phyloP scores from a whole-genome alignment of 2,888 invertebrate genomes.

The Acronicta alni region DNA sequence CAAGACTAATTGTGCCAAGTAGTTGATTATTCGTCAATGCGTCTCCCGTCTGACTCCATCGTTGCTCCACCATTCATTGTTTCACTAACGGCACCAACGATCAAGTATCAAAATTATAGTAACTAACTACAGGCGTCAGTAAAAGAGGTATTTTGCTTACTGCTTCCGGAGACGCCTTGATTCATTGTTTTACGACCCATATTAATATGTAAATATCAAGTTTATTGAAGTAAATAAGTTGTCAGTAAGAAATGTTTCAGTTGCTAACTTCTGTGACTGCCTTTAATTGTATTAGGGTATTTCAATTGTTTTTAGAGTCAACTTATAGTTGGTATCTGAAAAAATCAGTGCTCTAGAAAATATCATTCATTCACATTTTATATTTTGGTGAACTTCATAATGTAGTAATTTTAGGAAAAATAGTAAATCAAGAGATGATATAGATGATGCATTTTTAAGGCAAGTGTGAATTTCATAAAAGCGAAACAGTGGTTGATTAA shows the following conservation, averaged over 20 bases:
- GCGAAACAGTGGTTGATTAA: too few species aligned
- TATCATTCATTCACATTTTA: too few species aligned
- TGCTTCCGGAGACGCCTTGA: conserved; percentile 53
- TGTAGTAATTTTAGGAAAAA: too few species aligned
- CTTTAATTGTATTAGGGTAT: too few species aligned
- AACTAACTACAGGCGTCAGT: conserved; percentile 24
- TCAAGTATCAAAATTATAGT: conserved; percentile 62
- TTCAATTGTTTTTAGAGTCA: too few species aligned
- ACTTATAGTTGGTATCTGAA: too few species aligned
- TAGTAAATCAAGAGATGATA: too few species aligned
- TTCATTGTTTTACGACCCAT: conserved; percentile 70
- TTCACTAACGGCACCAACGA: conserved; percentile 24
- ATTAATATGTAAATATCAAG: conserved; percentile 34
- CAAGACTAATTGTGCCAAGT: conserved; percentile 18
- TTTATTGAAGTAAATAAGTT: conserved; percentile 10
- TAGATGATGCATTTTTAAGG: too few species aligned
- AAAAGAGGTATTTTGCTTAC: conserved; percentile 54
- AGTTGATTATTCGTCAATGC: conserved; percentile 23
- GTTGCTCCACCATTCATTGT: conserved; percentile 31
- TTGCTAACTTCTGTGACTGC: too few species aligned
- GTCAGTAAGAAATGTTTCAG: neutral
- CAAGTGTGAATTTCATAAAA: too few species aligned
- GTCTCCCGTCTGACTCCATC: conserved; percentile 16
- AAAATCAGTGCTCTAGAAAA: too few species aligned
- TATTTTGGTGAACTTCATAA: too few species aligned